Evolutionary conservation across 2,888 invertebrate species (phyloP), one percentile per base, ranked within the genome.

Genomic region (Noctua janthe): DNA sequence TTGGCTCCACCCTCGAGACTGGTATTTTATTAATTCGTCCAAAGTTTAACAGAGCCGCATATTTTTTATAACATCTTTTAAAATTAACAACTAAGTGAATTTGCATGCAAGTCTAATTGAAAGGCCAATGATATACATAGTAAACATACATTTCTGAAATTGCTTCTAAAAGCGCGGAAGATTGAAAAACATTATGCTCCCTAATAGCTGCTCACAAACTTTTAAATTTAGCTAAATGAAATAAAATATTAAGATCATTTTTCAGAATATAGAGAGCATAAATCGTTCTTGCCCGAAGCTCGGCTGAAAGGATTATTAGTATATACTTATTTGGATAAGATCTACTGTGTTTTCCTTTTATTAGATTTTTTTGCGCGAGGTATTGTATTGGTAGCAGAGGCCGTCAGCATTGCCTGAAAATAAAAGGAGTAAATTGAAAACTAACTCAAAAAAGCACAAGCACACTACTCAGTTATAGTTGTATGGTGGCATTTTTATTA

Each of bases 331-430:
- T 90, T 87, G 85, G 77, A 78, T 89, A 87, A 80, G 82, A 88
- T 89, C 91, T 95, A 97, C 92, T 96, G 96, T 78, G 97, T 97
- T 97, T 98, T 98, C 97, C 98, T 98, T 97, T 98, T 98, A 94
- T 97, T 97, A 85, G 98, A 95, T 95, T 98, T 98, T 97, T 98
- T 98, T 97, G 97, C 97, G 94, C 98, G 97, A 89, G 98, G 98
- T 90, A 98, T 97, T 90, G 98, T 98, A 93, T 98, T 97, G 90
- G 98, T 98, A 93, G 98, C 98, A 94, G 97, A 97, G 93, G 97
- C 97, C 93, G 97, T 96, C 96, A 97, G 96, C 95, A 97, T 96
- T 94, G 98, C 97, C 98, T 98, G 97, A 92, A 98, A 97, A 95
- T 95, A 95, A 95, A 97, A 95, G 88, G 89, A 92, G 93, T 92